Base-by-base conservation (phyloP, 2,797 vertebrate genomes). In the Pagetopsis macropterus region DNA sequence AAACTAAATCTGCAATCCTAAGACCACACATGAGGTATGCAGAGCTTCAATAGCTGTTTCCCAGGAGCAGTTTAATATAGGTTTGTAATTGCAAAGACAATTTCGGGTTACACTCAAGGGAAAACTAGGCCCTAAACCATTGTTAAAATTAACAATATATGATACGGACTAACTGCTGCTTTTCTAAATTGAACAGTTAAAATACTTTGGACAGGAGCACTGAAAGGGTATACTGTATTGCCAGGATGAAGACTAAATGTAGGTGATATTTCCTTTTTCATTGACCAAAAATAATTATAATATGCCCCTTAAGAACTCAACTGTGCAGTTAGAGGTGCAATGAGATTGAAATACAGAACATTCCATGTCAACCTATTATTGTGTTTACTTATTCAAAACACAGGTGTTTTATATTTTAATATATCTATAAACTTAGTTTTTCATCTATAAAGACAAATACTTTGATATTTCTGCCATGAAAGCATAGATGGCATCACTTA, bases 191-290 rank as follows among this genome's bases (percentile, higher is more conserved):
- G 23, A 55, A 9, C 3, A 23, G 15, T 45, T 31, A 23, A 50
- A 41, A 21, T 4, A 55, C 14, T 65, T 27, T 23, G 10, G 5
- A 65, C n/a, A 45, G 23, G 50, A 46, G 45, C 13, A 50, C 8
- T 31, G 27, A n/a, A 19, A 16, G 31, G 15, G 3, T 6, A 12
- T 2, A 31, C 9, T 3, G 6, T 45, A 44, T 55, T 4, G 51
- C 19, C 45, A 59, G 3, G 37, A 71, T 52, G 65, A 65, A 16
- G 43, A 9, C 44, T 56, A 19, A 19, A 19, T 21, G 19, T 1
- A 10, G 3, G 3, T 61, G 40, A 45, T 45, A 61, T 27, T 62
- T 73, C 0, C 68, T 23, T 61, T 65, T 61, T 65, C 50, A 19
- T 11, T 11, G 11, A 23, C 33, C 8, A 40, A 63, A 17, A 23